Conservation (phyloP, 2,888 invertebrate species). For the Ashinkailepas kermadecensis region DNA sequence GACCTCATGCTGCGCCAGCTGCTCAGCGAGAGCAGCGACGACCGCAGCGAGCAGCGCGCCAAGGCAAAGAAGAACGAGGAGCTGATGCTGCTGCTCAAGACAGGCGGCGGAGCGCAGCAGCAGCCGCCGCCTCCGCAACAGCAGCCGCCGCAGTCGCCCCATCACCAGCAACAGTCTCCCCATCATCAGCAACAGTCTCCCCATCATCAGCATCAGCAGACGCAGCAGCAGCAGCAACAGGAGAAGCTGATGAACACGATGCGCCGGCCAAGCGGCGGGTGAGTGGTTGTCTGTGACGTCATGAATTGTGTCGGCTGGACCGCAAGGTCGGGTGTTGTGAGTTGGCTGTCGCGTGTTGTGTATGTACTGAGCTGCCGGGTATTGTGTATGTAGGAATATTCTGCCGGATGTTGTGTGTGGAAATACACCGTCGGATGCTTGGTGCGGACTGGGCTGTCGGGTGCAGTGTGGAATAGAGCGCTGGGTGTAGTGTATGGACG, state of each 20-base stretch:
- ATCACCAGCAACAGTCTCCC: too few relatives aligned
- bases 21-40: neutral
- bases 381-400: too few relatives aligned
- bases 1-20: constrained; percentile 3
- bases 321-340: too few relatives aligned
- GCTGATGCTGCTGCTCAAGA: neutral
- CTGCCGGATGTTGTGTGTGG: too few relatives aligned
- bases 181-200: too few relatives aligned
- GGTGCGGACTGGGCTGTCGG: too few relatives aligned
- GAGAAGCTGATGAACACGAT: neutral
- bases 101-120: neutral
- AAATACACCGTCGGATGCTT: too few relatives aligned
- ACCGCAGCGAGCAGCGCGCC: neutral
- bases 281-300: neutral
- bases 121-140: neutral
- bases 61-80: constrained; percentile 15
- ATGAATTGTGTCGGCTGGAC: too few relatives aligned
- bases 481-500: too few relatives aligned
- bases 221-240: neutral
- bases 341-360: too few relatives aligned
- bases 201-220: neutral
- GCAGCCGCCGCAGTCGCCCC: neutral
- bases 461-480: too few relatives aligned
- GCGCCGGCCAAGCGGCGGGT: neutral
- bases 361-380: too few relatives aligned